phyloP scores from a whole-genome alignment of 92 coral and sea anemone genomes.

The Siderastrea radians region DNA sequence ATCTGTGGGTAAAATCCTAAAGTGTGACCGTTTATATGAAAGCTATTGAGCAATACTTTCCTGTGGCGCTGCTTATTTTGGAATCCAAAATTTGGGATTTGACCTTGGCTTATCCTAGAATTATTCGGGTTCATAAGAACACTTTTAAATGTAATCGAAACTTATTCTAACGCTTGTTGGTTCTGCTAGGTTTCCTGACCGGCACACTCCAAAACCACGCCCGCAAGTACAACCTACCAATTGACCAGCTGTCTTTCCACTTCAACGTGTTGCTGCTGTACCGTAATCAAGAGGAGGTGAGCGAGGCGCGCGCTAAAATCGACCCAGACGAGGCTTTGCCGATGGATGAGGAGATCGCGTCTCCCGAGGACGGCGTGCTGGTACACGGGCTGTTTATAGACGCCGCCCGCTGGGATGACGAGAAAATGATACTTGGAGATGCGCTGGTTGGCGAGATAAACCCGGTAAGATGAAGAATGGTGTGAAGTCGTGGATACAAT shows the following conservation, averaged over 20 bases:
- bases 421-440: constrained; percentile 92
- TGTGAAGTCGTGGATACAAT: neutral
- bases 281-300: constrained; percentile 96
- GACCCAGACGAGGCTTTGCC: constrained; percentile 83
- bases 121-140: too few relatives aligned
- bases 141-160: too few relatives aligned
- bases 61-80: too few relatives aligned
- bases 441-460: constrained; percentile 96
- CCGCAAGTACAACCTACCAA: constrained; percentile 98
- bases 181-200: constrained; percentile 91
- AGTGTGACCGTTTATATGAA: too few relatives aligned
- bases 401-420: constrained; percentile 97
- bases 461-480: constrained; percentile 68
- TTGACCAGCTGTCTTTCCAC: constrained; percentile 97
- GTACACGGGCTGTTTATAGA: constrained; percentile 97
- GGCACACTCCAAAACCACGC: constrained; percentile 99
- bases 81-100: too few relatives aligned
- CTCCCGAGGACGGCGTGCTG: constrained; percentile 92
- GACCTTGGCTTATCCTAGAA: too few relatives aligned
- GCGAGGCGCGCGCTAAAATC: constrained; percentile 84
- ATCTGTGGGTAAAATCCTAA: too few relatives aligned
- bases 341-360: constrained; percentile 88
- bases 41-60: too few relatives aligned
- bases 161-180: neutral
- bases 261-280: constrained; percentile 87